Evolutionary conservation across 2,888 invertebrate species (phyloP).

Genomic region (Drosophila stalkeri): DNA sequence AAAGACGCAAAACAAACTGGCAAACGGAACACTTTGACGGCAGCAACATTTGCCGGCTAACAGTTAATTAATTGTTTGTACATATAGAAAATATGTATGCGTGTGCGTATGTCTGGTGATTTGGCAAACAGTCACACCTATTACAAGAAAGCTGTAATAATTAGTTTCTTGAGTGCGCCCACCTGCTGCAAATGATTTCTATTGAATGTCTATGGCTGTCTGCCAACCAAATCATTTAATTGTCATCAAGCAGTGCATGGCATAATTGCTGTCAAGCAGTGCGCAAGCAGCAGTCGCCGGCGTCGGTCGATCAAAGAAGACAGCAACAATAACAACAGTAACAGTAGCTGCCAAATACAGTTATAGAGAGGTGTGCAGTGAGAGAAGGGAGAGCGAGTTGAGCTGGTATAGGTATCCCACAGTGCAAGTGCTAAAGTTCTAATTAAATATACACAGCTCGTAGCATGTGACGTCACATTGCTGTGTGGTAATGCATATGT

Average conservation of each 20-base stretch:
- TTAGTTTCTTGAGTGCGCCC: conserved; percentile 33
- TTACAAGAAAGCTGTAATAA: conserved; percentile 36
- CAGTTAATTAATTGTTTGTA: conserved; percentile 19
- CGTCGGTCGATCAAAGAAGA: conserved; percentile 35
- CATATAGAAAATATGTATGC: neutral
- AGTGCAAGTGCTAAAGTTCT: conserved; percentile 31
- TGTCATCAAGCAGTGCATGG: conserved; percentile 27
- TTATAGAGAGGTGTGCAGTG: neutral
- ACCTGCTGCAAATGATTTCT: conserved; percentile 40
- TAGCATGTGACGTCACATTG: conserved; percentile 35
- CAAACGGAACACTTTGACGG: conserved; percentile 8
- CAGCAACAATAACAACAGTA: conserved; percentile 16
- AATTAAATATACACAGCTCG: conserved; percentile 39
- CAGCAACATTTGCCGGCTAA: neutral
- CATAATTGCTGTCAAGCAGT: conserved; percentile 38
- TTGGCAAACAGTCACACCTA: conserved; percentile 24
- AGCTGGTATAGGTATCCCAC: conserved; percentile 8
- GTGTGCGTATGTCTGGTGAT: neutral
- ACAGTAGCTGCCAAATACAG: conserved; percentile 11
- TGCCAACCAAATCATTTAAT: conserved; percentile 46
- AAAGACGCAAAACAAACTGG: conserved; percentile 15
- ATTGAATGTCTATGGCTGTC: conserved; percentile 40
- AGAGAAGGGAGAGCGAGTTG: neutral
- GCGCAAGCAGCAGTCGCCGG: conserved; percentile 11
- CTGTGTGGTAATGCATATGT: conserved; percentile 11